Evolutionary conservation across 2,888 invertebrate genomes (phyloP).

Genomic region (Eupithecia pulchellata): DNA sequence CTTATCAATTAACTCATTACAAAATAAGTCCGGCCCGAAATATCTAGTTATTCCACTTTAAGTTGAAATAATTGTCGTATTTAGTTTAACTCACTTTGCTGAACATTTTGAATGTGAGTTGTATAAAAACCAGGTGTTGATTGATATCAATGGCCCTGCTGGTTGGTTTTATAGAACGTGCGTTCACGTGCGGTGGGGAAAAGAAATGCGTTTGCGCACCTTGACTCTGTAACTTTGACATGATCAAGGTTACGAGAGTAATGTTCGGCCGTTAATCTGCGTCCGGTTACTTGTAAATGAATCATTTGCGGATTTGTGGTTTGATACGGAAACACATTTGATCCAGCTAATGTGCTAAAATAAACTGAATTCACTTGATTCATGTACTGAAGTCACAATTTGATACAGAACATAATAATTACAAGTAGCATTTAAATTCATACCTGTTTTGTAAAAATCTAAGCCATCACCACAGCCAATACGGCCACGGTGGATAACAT

Average conservation of each 20-base stretch:
- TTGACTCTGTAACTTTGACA: conserved; percentile 54
- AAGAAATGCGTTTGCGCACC: conserved; percentile 49
- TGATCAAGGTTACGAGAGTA: conserved; percentile 42
- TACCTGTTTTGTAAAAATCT: too few species aligned
- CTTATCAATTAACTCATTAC: neutral
- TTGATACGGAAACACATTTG: neutral
- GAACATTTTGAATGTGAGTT: conserved; percentile 66
- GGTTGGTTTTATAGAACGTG: conserved; percentile 52
- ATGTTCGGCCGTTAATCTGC: conserved; percentile 37
- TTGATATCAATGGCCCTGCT: conserved; percentile 59
- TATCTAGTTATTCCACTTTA: conserved; percentile 17
- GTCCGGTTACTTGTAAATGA: conserved; percentile 30
- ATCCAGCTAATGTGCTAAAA: too few species aligned
- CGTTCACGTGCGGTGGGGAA: conserved; percentile 45
- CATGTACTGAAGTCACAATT: too few species aligned
- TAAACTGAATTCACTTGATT: too few species aligned
- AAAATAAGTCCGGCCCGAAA: neutral
- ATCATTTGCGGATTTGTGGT: conserved; percentile 20
- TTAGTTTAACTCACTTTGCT: conserved; percentile 61
- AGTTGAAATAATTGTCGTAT: conserved; percentile 18
- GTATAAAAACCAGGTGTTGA: conserved; percentile 55
- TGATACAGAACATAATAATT: too few species aligned
- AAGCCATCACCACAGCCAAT: too few species aligned
- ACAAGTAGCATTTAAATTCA: too few species aligned
- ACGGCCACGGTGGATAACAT: too few species aligned